Conservation (phyloP, 35 echinoderm and acorn worm species). For the Eucidaris tribuloides region DNA sequence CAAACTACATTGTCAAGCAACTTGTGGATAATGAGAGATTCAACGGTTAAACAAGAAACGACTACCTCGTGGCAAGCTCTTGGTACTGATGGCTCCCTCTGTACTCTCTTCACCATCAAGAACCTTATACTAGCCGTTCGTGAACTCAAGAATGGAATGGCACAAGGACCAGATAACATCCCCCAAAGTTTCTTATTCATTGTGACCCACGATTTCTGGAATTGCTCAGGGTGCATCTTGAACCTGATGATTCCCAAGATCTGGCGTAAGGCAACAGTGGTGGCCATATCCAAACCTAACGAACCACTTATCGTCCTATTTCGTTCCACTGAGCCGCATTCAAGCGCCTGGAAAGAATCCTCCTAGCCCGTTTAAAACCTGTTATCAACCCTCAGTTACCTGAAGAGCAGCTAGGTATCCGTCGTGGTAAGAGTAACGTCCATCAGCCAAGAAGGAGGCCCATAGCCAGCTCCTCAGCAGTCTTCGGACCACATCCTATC, state of each 20-base stretch:
- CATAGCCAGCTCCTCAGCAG: neutral
- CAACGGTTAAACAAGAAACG: neutral
- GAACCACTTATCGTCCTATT: constrained; percentile 39
- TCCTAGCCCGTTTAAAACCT: constrained; percentile 11
- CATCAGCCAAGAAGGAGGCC: neutral
- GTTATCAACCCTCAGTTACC: constrained; percentile 14
- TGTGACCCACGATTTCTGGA: neutral
- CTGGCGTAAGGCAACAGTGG: constrained; percentile 30
- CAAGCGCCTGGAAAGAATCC: constrained; percentile 30
- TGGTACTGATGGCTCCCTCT: neutral
- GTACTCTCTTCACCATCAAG: neutral
- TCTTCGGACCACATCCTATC: neutral
- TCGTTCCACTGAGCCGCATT: constrained; percentile 20
- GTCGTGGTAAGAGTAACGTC: neutral
- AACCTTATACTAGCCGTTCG: neutral
- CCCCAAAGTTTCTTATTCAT: constrained; percentile 36
- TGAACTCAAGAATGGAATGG: constrained; percentile 20
- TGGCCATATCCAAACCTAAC: constrained; percentile 37
- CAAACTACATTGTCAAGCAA: neutral
- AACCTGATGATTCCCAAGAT: constrained; percentile 23
- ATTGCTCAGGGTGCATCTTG: neutral
- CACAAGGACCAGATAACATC: constrained; percentile 43
- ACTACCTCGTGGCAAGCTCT: neutral
- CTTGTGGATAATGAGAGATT: neutral
- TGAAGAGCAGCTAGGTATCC: neutral